Percentiles rank a stretch among this genome's conserved stretches.
phyloP scores from a whole-genome alignment of 2,888 invertebrate genomes.

The Epirrhoe tristata region DNA sequence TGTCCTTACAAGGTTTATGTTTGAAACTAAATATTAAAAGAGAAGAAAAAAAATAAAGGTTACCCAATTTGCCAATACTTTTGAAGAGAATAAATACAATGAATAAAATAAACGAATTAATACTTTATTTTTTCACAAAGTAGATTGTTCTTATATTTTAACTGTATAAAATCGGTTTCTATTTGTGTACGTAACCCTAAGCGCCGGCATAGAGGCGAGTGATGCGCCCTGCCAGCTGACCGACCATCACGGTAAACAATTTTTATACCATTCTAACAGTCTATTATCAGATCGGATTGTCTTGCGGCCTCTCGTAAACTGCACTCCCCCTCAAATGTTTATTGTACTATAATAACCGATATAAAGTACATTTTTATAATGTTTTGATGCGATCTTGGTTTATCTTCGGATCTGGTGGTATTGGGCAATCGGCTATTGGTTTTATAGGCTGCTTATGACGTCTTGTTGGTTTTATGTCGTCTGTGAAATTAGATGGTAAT shows the following conservation, averaged over 20 bases:
- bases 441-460: constrained; percentile 52
- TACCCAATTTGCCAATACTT: too few relatives aligned
- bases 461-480: constrained; percentile 41
- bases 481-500: constrained; percentile 37
- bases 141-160: too few relatives aligned
- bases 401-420: constrained; percentile 69
- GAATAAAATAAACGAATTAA: too few relatives aligned
- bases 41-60: too few relatives aligned
- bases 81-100: too few relatives aligned
- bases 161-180: neutral
- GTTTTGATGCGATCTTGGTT: constrained; percentile 73
- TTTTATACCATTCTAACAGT: constrained; percentile 66
- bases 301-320: constrained; percentile 56
- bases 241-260: constrained; percentile 66
- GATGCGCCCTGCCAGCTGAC: constrained; percentile 38
- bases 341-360: constrained; percentile 77
- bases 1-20: too few relatives aligned
- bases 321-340: constrained; percentile 58
- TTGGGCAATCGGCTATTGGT: constrained; percentile 52
- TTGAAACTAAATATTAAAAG: too few relatives aligned
- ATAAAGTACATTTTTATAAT: constrained; percentile 74
- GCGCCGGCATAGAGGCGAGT: constrained; percentile 24
- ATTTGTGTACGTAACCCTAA: constrained; percentile 31
- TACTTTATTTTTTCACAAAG: too few relatives aligned
- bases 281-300: constrained; percentile 72